A percentile compares a stretch with the other conserved stretches of the same genome.
Conservation (phyloP, 2,113 vertebrate species). For the Odocoileus hemionus region DNA sequence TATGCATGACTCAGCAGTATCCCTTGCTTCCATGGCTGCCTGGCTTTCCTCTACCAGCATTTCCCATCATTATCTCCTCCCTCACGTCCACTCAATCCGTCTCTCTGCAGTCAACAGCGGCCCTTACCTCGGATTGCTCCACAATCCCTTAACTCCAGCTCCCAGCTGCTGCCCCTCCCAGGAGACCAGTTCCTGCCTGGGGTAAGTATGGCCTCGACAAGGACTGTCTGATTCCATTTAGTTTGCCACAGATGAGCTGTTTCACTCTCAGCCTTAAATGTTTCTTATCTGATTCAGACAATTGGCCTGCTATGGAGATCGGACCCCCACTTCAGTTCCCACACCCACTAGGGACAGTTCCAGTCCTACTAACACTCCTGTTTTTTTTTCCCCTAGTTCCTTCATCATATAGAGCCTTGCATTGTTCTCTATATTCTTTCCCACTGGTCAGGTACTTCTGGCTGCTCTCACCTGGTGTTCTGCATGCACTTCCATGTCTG, state of each 20-base stretch:
- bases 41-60: neutral
- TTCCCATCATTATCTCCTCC: neutral
- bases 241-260: neutral
- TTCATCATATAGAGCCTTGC: neutral
- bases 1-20: neutral
- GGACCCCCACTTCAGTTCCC: neutral
- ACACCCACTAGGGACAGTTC: neutral
- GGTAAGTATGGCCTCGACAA: neutral
- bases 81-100: fast-evolving
- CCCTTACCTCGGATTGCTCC: neutral
- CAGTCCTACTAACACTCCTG: neutral
- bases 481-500: neutral
- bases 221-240: neutral
- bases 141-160: neutral
- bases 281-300: neutral
- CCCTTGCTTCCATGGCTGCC: neutral
- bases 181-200: neutral
- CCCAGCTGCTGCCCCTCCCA: neutral
- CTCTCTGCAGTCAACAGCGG: fast-evolving
- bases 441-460: neutral
- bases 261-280: neutral
- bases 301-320: neutral
- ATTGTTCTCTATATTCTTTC: neutral
- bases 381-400: neutral
- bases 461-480: neutral